These are phyloP conservation scores for Caloenas nicobarica DNA, from an alignment of 2,113 vertebrate genomes.

Conservation along the genomic window DNA sequence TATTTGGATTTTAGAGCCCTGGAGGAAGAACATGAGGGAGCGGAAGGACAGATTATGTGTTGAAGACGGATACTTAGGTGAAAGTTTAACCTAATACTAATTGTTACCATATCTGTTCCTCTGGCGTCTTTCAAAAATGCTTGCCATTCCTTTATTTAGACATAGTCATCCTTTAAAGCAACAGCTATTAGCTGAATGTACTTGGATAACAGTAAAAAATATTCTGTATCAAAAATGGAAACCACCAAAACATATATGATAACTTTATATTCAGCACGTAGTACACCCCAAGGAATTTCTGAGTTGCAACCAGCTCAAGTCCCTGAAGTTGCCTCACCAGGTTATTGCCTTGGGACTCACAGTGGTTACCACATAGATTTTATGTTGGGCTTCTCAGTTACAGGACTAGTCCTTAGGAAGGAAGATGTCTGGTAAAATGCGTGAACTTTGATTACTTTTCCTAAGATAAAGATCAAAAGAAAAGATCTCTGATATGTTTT, in stretches of 20 bases:
- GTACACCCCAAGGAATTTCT: background rate
- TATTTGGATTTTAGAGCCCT: slow-evolving; percentile 12
- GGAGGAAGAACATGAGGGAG: background rate
- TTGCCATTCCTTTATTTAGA: slow-evolving; percentile 11
- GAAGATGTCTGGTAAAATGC: background rate
- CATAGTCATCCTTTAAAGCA: slow-evolving; percentile 1
- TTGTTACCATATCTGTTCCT: slow-evolving; percentile 33
- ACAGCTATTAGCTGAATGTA: background rate
- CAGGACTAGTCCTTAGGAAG: background rate
- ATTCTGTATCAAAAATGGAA: background rate
- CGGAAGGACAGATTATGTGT: background rate
- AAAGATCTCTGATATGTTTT: background rate
- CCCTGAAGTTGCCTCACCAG: background rate
- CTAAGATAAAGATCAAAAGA: background rate
- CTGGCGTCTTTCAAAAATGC: background rate
- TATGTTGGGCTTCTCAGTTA: background rate
- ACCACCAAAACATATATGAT: background rate
- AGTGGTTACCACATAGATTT: background rate
- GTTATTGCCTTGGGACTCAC: background rate
- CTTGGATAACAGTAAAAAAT: background rate
- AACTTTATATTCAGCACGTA: background rate
- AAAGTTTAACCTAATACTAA: slow-evolving; percentile 41
- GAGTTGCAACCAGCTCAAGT: background rate
- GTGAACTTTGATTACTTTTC: background rate
- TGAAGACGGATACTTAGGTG: background rate